phyloP scores from a whole-genome alignment of 2,113 vertebrate genomes.

The Pseudopipra pipra region DNA sequence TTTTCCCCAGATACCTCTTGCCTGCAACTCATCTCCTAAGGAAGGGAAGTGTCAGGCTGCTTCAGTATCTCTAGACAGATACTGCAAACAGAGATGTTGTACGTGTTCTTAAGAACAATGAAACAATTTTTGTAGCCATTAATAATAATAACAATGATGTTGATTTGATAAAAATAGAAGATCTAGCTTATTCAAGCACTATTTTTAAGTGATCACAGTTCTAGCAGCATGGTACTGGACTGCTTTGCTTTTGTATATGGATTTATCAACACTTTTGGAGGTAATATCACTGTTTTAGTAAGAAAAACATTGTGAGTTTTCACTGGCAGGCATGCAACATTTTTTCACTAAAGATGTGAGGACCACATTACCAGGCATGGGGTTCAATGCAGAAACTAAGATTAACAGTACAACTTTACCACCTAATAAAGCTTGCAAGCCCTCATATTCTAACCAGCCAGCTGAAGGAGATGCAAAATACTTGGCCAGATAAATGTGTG shows the following conservation, averaged over 20 bases:
- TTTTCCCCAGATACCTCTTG: neutral
- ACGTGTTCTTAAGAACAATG: neutral
- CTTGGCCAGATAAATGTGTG: neutral
- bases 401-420: neutral
- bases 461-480: neutral
- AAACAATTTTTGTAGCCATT: neutral
- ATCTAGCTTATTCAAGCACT: neutral
- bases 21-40: neutral
- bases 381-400: neutral
- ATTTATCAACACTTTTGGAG: neutral
- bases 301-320: neutral
- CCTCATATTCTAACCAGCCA: neutral
- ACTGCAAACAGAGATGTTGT: neutral
- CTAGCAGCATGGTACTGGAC: neutral
- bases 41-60: neutral
- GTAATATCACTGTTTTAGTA: neutral
- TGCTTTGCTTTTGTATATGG: neutral
- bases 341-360: neutral
- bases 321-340: neutral
- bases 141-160: neutral
- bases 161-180: neutral
- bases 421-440: neutral
- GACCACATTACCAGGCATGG: neutral
- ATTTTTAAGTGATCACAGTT: neutral
- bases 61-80: neutral